These are phyloP conservation scores for Motacilla tschutschensis DNA, from an alignment of 2,113 vertebrate genomes.

Conservation along the genomic window DNA sequence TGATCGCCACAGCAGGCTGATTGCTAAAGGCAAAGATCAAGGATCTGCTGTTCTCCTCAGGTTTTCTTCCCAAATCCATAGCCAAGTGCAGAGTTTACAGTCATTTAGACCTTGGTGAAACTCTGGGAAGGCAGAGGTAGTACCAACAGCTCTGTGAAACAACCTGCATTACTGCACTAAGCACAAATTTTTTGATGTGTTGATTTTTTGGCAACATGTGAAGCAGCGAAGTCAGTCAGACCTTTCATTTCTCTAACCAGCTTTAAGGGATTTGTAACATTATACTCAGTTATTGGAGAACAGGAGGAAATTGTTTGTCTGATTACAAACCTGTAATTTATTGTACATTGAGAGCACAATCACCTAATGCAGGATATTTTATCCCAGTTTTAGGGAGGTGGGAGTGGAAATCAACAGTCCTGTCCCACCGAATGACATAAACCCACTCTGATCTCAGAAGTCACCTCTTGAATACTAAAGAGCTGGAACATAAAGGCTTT, in stretches of 20 bases:
- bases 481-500: conserved; percentile 49
- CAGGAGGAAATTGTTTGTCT: conserved; percentile 35
- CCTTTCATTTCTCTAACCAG: conserved; percentile 23
- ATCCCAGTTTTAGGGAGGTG: not conserved
- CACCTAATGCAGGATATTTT: conserved; percentile 13
- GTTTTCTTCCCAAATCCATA: not conserved
- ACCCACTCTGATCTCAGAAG: conserved; percentile 50
- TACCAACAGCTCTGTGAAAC: not conserved
- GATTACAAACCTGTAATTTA: conserved; percentile 40
- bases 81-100: not conserved
- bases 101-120: not conserved
- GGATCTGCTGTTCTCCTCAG: not conserved
- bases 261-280: conserved; percentile 53
- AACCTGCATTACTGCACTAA: not conserved
- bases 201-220: conserved; percentile 23
- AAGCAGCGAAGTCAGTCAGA: conserved; percentile 22
- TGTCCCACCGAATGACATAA: conserved; percentile 29
- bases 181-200: not conserved
- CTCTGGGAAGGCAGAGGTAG: not conserved
- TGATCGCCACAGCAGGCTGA: not conserved
- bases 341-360: not conserved
- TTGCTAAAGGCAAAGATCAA: not conserved
- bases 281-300: conserved; percentile 7
- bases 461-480: conserved; percentile 61
- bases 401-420: not conserved